These are phyloP conservation scores for Trinorchestia longiramus DNA, from an alignment of 1,140 invertebrate genomes.

Conservation along the genomic window DNA sequence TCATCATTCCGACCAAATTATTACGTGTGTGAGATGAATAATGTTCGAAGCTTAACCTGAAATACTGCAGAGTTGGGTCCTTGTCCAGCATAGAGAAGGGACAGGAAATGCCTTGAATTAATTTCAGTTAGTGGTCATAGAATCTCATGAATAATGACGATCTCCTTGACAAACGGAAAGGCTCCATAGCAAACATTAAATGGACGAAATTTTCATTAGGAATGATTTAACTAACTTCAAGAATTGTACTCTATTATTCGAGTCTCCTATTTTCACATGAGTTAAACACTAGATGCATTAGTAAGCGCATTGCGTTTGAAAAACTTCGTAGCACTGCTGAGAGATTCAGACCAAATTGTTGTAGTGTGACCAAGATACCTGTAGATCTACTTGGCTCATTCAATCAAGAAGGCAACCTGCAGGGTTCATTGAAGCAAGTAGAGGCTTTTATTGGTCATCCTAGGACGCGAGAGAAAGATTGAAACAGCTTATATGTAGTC, in stretches of 20 bases:
- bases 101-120: slow-evolving; percentile 45
- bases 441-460: neutral
- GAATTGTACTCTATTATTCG: neutral
- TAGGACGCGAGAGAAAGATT: neutral
- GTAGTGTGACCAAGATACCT: neutral
- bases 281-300: neutral
- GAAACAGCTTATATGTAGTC: slow-evolving; percentile 53
- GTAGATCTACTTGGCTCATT: neutral
- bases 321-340: neutral
- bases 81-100: neutral
- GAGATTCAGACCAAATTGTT: neutral
- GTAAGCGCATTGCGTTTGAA: neutral
- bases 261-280: neutral
- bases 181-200: neutral
- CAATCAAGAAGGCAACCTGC: neutral
- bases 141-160: neutral
- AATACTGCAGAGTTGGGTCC: neutral
- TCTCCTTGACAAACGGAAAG: neutral
- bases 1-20: neutral
- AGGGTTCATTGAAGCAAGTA: neutral
- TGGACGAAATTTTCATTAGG: neutral
- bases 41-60: neutral
- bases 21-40: slow-evolving; percentile 11
- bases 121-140: neutral
- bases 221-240: neutral